phyloP scores from a whole-genome alignment of 2,113 vertebrate species.

The Trichechus manatus region DNA sequence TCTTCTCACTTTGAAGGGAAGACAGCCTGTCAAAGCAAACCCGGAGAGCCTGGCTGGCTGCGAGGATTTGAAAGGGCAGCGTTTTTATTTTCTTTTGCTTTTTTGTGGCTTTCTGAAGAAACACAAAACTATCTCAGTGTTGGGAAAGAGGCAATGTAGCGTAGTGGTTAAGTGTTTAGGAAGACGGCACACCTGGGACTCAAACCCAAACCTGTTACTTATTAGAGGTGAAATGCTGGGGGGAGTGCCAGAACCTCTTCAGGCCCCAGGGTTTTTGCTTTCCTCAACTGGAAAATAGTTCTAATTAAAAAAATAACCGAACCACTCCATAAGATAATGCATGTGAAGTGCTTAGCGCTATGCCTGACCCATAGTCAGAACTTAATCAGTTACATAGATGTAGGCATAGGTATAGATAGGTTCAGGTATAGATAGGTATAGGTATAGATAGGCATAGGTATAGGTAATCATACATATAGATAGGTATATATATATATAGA shows the following conservation, averaged over 20 bases:
- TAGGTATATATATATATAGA: no score
- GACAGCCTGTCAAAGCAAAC: conserved; percentile 78
- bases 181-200: neutral
- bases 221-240: neutral
- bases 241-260: neutral
- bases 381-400: no score
- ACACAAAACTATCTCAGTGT: neutral
- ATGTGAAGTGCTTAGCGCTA: neutral
- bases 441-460: no score
- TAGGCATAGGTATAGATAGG: no score
- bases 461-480: no score
- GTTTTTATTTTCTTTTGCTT: conserved; percentile 38
- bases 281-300: neutral
- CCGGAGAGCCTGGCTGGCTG: conserved; percentile 30
- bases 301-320: neutral
- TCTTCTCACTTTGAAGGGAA: conserved; percentile 63
- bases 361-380: no score
- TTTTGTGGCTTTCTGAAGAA: conserved; percentile 13
- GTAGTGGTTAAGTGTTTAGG: neutral
- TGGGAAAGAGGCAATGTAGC: neutral
- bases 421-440: no score
- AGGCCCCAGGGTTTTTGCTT: neutral
- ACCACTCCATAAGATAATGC: neutral
- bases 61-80: conserved; percentile 63
- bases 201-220: neutral